phyloP scores from a whole-genome alignment of 2,888 invertebrate species.

The Drosophila pegasa region DNA sequence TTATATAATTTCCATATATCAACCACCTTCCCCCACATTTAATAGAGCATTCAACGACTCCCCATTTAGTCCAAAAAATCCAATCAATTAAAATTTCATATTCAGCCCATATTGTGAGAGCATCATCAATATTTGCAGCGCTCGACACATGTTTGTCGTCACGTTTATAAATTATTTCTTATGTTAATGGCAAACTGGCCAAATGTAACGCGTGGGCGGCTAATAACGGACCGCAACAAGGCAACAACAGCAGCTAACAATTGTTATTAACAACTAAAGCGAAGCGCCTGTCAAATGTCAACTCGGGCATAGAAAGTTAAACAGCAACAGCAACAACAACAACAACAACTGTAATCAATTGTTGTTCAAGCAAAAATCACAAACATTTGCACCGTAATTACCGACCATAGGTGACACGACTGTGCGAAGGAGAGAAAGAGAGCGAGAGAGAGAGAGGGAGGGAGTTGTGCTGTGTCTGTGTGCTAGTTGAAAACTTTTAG shows the following conservation, averaged over 20 bases:
- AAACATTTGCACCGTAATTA: slow-evolving; percentile 74
- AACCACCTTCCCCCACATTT: no score
- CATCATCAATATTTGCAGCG: not conserved
- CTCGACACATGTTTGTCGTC: slow-evolving; percentile 40
- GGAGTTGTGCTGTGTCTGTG: slow-evolving; percentile 10
- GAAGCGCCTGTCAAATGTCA: slow-evolving; percentile 44
- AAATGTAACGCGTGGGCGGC: slow-evolving; percentile 50
- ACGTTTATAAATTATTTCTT: slow-evolving; percentile 69
- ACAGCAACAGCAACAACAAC: slow-evolving; percentile 28
- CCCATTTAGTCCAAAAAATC: no score
- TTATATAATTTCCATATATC: no score
- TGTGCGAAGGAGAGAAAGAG: not conserved
- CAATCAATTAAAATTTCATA: slow-evolving; percentile 1
- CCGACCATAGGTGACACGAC: slow-evolving; percentile 38
- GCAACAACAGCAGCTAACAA: slow-evolving; percentile 16
- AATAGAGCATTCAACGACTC: not conserved
- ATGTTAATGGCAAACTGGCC: slow-evolving; percentile 67
- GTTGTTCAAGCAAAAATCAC: slow-evolving; percentile 73
- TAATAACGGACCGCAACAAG: slow-evolving; percentile 27
- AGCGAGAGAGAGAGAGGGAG: not conserved
- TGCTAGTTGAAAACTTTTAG: slow-evolving; percentile 48
- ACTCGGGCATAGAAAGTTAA: slow-evolving; percentile 42
- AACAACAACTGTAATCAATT: slow-evolving; percentile 73
- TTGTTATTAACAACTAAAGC: slow-evolving; percentile 32
- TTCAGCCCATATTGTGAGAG: not conserved